A percentile compares a stretch with the other conserved stretches of the same genome.
Evolutionary conservation across 2,113 vertebrate species (phyloP).

Genomic region (Trematomus loennbergii): DNA sequence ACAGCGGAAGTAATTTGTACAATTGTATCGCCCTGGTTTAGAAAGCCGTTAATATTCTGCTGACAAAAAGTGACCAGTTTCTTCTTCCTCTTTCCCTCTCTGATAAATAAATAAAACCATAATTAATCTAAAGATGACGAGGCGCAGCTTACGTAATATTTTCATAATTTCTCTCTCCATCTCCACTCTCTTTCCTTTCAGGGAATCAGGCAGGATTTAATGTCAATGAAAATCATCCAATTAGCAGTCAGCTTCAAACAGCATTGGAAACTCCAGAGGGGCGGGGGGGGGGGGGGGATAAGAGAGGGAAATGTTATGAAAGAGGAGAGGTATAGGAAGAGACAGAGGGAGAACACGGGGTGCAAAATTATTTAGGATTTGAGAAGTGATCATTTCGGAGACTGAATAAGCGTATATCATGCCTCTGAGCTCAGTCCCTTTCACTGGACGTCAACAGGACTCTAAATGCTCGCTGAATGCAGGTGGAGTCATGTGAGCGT

Average conservation of each 20-base stretch:
- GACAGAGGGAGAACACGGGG: not conserved
- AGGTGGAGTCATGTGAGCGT: constrained; percentile 32
- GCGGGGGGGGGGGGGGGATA: not conserved
- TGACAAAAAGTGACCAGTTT: not conserved
- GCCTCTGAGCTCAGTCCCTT: constrained; percentile 9
- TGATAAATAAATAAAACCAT: constrained; percentile 35
- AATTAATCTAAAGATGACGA: constrained; percentile 42
- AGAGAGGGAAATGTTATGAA: not conserved
- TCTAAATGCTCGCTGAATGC: constrained; percentile 9
- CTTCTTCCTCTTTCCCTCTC: not conserved
- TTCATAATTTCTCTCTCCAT: not conserved
- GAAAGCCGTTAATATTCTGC: constrained; percentile 42
- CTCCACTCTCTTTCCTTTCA: constrained; percentile 32
- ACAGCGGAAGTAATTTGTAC: constrained; percentile 33
- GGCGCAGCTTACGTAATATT: constrained; percentile 49
- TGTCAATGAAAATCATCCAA: constrained; percentile 68
- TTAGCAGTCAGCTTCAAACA: constrained; percentile 64
- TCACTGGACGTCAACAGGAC: constrained; percentile 7
- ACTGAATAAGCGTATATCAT: not conserved
- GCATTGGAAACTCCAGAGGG: constrained; percentile 9
- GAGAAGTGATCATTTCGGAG: constrained; percentile 22
- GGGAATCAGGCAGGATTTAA: constrained; percentile 67
- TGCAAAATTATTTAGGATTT: constrained; percentile 19
- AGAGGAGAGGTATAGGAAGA: constrained; percentile 30
- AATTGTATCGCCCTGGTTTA: constrained; percentile 17